Evolutionary conservation across 2,113 vertebrate species (phyloP).

Genomic region (Halcyon malimbica): DNA sequence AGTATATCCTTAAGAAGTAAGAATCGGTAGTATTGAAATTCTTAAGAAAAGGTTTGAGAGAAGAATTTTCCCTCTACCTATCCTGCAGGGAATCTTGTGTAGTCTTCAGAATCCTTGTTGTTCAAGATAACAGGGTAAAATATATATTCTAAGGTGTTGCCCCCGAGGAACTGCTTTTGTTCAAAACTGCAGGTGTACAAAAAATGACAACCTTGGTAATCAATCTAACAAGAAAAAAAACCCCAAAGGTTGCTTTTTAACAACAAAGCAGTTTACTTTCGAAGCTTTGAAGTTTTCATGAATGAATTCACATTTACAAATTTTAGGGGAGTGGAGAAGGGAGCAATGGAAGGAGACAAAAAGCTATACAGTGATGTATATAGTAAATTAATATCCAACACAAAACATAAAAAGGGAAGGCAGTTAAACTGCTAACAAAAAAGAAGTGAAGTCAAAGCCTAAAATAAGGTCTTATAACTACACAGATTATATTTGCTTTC

Average conservation of each 20-base stretch:
- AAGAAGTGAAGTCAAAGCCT: not conserved
- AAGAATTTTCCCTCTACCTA: not conserved
- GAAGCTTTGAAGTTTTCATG: conserved; percentile 41
- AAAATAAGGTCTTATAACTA: conserved; percentile 26
- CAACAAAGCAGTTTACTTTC: conserved; percentile 40
- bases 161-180: not conserved
- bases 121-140: conserved; percentile 32
- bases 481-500: conserved; percentile 42
- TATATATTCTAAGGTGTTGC: not conserved
- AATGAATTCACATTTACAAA: not conserved
- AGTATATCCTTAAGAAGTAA: not conserved
- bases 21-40: not conserved
- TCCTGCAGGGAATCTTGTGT: not conserved
- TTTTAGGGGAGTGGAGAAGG: not conserved
- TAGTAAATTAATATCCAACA: not conserved
- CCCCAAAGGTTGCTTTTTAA: conserved; percentile 25
- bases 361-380: not conserved
- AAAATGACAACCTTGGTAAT: conserved; percentile 4
- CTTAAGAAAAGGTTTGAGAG: not conserved
- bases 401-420: conserved; percentile 2
- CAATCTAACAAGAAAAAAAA: not conserved
- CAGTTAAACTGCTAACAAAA: not conserved
- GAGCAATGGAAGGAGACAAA: not conserved
- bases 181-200: conserved; percentile 7
- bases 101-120: not conserved